Evolutionary conservation across 2,113 vertebrate genomes (phyloP).

Genomic region (Strigops habroptila): DNA sequence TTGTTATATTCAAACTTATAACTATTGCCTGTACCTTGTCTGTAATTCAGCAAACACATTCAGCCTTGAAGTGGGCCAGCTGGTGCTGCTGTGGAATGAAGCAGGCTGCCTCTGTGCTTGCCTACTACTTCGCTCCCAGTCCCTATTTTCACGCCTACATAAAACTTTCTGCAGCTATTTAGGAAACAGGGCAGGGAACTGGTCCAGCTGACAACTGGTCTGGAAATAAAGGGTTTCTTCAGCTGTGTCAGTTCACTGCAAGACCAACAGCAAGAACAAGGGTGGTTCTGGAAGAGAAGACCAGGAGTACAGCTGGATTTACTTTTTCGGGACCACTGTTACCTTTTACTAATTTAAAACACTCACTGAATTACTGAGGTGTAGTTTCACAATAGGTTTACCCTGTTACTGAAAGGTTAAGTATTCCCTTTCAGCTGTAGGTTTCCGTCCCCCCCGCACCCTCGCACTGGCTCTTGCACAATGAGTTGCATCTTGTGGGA

Average conservation of each 20-base stretch:
- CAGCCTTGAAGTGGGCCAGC: background rate
- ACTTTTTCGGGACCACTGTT: background rate
- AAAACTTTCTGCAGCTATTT: background rate
- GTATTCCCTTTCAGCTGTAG: background rate
- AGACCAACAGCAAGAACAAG: background rate
- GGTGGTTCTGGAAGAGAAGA: background rate
- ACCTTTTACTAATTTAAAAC: background rate
- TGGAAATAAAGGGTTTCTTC: background rate
- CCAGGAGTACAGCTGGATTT: background rate
- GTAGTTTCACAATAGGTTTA: background rate
- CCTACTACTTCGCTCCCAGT: background rate
- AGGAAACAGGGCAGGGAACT: background rate
- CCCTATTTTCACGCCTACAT: background rate
- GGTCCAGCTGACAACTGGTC: background rate
- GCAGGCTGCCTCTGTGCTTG: background rate
- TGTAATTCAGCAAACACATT: background rate
- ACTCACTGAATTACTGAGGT: background rate
- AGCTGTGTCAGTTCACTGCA: background rate
- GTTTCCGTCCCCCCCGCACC: background rate
- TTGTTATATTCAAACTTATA: background rate
- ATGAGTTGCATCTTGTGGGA: background rate
- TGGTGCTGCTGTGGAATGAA: background rate
- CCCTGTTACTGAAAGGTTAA: background rate
- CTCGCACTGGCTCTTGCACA: background rate
- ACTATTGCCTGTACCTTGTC: background rate